These are phyloP conservation scores for Anoplius nigerrimus DNA, from an alignment of 2,888 invertebrate species.

Conservation along the genomic window DNA sequence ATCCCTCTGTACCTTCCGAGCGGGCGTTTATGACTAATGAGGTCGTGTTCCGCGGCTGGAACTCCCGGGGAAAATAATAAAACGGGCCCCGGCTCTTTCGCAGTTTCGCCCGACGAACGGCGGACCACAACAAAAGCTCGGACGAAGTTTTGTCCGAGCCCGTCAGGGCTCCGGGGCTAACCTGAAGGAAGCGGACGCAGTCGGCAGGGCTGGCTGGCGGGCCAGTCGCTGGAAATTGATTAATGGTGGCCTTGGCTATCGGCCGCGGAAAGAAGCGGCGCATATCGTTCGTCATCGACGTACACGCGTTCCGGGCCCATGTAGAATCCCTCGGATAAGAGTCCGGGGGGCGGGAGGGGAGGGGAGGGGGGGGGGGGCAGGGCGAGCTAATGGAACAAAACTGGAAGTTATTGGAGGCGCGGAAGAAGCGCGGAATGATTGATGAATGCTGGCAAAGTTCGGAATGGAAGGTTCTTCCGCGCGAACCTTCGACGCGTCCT, in stretches of 20 bases:
- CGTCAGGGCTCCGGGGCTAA: slow-evolving; percentile 16
- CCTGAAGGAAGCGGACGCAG: slow-evolving; percentile 10
- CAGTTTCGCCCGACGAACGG: not conserved
- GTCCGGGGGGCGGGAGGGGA: too few species aligned
- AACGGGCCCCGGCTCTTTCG: not conserved
- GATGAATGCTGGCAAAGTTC: slow-evolving; percentile 35
- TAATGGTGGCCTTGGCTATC: slow-evolving; percentile 33
- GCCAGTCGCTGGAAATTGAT: slow-evolving; percentile 33
- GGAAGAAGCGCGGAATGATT: slow-evolving; percentile 28
- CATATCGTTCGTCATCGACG: slow-evolving; percentile 55
- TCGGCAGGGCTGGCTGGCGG: too few species aligned
- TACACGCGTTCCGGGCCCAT: slow-evolving; percentile 33
- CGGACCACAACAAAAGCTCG: not conserved
- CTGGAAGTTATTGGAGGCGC: slow-evolving; percentile 47
- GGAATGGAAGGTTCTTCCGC: slow-evolving; percentile 27
- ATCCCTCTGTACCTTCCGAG: slow-evolving; percentile 13
- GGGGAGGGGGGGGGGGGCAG: too few species aligned
- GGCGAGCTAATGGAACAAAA: slow-evolving; percentile 53
- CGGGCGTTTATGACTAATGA: slow-evolving; percentile 37
- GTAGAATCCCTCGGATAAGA: slow-evolving; percentile 36
- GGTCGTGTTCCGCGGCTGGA: slow-evolving; percentile 28
- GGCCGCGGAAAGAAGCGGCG: slow-evolving; percentile 23
- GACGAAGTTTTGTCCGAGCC: not conserved
- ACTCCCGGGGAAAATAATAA: slow-evolving; percentile 12
- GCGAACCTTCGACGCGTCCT: too few species aligned